A percentile compares a stretch with the other conserved stretches of the same genome.
phyloP scores from a whole-genome alignment of 2,113 vertebrate species.

The Albula glossodonta region DNA sequence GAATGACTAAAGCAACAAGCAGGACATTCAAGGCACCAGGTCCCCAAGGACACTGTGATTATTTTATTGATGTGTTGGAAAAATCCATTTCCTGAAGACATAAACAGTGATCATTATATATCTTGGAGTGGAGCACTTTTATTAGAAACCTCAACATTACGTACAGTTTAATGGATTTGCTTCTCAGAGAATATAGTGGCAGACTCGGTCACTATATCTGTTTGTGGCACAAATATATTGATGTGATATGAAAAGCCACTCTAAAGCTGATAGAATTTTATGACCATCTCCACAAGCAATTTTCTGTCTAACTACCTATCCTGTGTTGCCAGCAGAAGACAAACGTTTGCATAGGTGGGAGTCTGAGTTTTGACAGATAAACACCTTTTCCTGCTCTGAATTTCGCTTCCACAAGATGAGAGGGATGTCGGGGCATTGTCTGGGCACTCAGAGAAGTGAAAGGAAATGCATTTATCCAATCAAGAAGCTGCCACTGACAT shows the following conservation, averaged over 20 bases:
- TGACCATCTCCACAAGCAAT: not conserved
- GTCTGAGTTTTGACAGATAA: not conserved
- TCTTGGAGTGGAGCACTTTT: not conserved
- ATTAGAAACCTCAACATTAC: not conserved
- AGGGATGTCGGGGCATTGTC: not conserved
- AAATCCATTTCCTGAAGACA: not conserved
- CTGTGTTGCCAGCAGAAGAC: not conserved
- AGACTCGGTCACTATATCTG: not conserved
- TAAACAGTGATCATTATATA: not conserved
- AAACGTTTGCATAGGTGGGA: slow-evolving; percentile 1
- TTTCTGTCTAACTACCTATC: not conserved
- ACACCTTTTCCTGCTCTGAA: not conserved
- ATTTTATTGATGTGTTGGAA: not conserved
- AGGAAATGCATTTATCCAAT: not conserved
- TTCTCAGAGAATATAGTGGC: not conserved
- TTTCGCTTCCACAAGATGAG: not conserved
- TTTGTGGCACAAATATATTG: not conserved
- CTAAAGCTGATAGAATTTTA: slow-evolving; percentile 1
- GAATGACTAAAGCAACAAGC: not conserved
- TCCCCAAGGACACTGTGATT: not conserved
- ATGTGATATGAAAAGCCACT: slow-evolving; percentile 4
- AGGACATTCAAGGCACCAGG: not conserved
- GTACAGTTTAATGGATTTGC: slow-evolving; percentile 1
- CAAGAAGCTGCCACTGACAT: not conserved
- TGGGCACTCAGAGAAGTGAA: not conserved